Evolutionary conservation across 2,888 invertebrate species (phyloP).

Genomic region (Oscheius onirici): DNA sequence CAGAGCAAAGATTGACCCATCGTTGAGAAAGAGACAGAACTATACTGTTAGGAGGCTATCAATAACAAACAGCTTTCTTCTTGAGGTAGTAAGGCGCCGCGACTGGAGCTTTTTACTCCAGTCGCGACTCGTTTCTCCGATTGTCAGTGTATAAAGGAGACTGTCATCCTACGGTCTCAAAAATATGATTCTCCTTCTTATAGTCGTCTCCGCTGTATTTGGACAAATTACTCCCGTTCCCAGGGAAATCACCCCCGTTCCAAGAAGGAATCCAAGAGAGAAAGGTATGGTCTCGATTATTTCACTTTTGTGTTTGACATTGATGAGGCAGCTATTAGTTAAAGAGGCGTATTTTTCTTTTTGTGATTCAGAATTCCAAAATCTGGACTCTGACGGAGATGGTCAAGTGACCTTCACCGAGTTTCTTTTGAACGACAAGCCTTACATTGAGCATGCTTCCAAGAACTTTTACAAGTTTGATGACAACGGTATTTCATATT

Average conservation of each 20-base stretch:
- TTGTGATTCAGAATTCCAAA: slow-evolving; percentile 60
- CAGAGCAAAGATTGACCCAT: too few relatives aligned
- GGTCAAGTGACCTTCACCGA: slow-evolving; percentile 65
- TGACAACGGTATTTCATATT: slow-evolving; percentile 34
- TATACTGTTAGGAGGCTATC: too few relatives aligned
- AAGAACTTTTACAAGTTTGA: slow-evolving; percentile 47
- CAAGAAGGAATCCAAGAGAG: slow-evolving; percentile 61
- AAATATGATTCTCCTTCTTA: slow-evolving; percentile 5
- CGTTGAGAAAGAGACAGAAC: too few relatives aligned
- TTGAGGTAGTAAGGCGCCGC: too few relatives aligned
- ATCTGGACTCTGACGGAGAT: slow-evolving; percentile 63
- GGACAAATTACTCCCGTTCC: slow-evolving; percentile 49
- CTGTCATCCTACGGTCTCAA: neutral
- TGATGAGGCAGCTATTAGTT: too few relatives aligned
- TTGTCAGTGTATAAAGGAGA: slow-evolving; percentile 3
- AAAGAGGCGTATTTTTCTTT: neutral
- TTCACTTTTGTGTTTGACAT: too few relatives aligned
- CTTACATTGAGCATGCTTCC: slow-evolving; percentile 59
- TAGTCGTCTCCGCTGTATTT: neutral
- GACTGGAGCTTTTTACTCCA: neutral
- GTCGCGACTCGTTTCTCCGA: neutral
- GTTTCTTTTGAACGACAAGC: slow-evolving; percentile 63
- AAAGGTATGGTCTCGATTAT: slow-evolving; percentile 63
- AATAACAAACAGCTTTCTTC: too few relatives aligned
- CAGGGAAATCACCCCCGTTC: slow-evolving; percentile 64